Conservation (phyloP, 2,888 invertebrate genomes). For the Ophion ventricosus region DNA sequence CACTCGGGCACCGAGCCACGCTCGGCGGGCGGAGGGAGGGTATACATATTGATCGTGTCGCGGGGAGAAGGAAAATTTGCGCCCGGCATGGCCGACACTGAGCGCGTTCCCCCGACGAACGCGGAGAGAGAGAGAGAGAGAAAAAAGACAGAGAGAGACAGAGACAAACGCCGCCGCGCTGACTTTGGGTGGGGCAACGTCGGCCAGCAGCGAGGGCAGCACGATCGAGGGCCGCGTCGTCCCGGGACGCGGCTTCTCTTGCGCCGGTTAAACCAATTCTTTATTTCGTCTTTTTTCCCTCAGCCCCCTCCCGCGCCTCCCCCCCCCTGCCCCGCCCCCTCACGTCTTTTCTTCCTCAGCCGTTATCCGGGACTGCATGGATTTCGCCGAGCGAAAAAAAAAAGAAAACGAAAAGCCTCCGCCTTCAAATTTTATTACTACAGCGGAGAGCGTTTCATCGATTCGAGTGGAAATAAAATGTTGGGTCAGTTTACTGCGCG, state of each 20-base stretch:
- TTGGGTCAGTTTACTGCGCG: background rate
- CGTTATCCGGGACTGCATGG: conserved; percentile 17
- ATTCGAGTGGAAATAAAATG: conserved; percentile 2
- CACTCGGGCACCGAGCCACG: conserved; percentile 68
- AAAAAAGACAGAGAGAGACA: background rate
- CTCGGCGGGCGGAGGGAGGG: conserved; percentile 81
- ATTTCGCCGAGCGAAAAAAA: background rate
- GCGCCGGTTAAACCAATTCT: conserved; percentile 60
- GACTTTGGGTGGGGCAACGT: conserved; percentile 68
- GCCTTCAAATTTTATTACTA: background rate
- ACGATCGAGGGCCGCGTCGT: conserved; percentile 53
- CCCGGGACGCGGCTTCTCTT: conserved; percentile 61
- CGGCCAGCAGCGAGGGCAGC: conserved; percentile 49
- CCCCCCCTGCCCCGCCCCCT: conserved; percentile 3
- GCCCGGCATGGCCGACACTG: conserved; percentile 75
- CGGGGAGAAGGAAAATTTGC: conserved; percentile 49
- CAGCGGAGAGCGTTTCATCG: background rate
- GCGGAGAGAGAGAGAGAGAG: background rate
- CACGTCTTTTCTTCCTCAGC: background rate
- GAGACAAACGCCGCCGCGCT: conserved; percentile 62
- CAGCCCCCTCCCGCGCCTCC: conserved; percentile 6
- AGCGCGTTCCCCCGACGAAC: conserved; percentile 63
- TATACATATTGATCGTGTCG: conserved; percentile 76
- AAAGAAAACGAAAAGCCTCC: background rate
- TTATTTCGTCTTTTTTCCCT: conserved; percentile 41